A percentile compares a stretch with the other conserved stretches of the same genome.
These are phyloP conservation scores for Hycleus cichorii DNA, from an alignment of 1,140 invertebrate genomes.

Conservation along the genomic window DNA sequence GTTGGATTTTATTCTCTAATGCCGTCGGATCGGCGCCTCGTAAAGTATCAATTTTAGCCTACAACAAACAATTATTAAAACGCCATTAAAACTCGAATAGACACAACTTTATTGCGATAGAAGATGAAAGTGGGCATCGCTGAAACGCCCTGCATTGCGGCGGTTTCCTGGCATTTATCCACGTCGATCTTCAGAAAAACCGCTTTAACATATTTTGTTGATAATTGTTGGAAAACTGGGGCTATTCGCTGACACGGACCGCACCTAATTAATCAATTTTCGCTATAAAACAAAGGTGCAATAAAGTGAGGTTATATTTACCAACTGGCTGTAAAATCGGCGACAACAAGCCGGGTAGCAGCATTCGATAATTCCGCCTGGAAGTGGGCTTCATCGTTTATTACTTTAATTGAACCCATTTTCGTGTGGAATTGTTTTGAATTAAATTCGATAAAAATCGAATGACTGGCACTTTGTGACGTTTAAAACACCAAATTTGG, in stretches of 20 bases:
- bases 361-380: slow-evolving; percentile 71
- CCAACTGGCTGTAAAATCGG: slow-evolving; percentile 90
- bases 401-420: slow-evolving; percentile 43
- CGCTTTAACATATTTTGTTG: slow-evolving; percentile 77
- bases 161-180: slow-evolving; percentile 79
- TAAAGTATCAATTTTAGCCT: slow-evolving; percentile 70
- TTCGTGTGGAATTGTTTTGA: not conserved
- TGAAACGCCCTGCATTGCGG: slow-evolving; percentile 74
- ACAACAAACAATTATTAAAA: slow-evolving; percentile 27
- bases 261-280: slow-evolving; percentile 57
- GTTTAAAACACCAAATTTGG: not conserved
- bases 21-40: slow-evolving; percentile 75
- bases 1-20: slow-evolving; percentile 84
- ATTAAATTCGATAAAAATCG: too few species aligned
- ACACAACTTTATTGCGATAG: slow-evolving; percentile 70
- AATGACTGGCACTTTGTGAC: slow-evolving; percentile 11
- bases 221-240: slow-evolving; percentile 80
- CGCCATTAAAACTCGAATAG: not conserved
- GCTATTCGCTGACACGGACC: slow-evolving; percentile 91
- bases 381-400: slow-evolving; percentile 72
- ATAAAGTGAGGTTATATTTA: slow-evolving; percentile 40
- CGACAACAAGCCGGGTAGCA: slow-evolving; percentile 83
- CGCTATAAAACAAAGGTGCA: not conserved
- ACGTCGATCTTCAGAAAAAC: slow-evolving; percentile 95
- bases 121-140: slow-evolving; percentile 99